Evolutionary conservation across 2,797 vertebrate species (phyloP), one percentile per base, ranked within the genome.

Genomic region (Tapera naevia): DNA sequence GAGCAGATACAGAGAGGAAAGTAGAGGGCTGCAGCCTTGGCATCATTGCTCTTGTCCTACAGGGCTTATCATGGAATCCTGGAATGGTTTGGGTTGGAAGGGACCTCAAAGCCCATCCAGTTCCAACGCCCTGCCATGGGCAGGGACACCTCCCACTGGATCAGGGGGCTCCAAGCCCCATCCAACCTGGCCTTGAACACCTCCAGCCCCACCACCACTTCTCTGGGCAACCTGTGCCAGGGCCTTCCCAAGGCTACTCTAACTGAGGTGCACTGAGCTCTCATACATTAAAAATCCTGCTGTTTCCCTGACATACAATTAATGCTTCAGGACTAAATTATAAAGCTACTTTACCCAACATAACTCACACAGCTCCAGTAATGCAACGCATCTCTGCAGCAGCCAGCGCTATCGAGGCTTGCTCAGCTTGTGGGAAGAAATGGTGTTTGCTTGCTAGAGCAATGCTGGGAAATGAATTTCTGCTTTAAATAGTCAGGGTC

Each of bases 311-410:
- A n/a, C 11, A 17, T 57, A 37, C 54, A 65, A 37, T 51, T 30
- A 61, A 46, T 21, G 79, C 85, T 80, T 21, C 88, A 18, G 80
- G 65, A 17, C 51, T 56, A 80, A 62, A 25, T 22, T 23, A 5
- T 18, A 54, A 80, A 92, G 78, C 71, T 33, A 6, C 54, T 57
- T 39, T 53, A 35, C 74, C 21, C 46, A 15, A 9, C 6, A 13
- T 0, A 21, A 21, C 61, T 41, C 45, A 4, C 2, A 0, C 0
- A 25, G 51, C n/a, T n/a, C 72, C 10, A 18, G n/a, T 17, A 50
- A 10, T 0, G 17, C 41, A 9, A 5, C 56, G 17, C 7, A 5
- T 51, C 67, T 3, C 86, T 14, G 53, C 41, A 35, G 35, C 73
- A 45, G 0, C 54, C 5, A 11, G 17, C 2, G 7, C 64, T 41